Evolutionary conservation across 2,888 invertebrate genomes (phyloP), one percentile per base, ranked within the genome.

Genomic region (Hirudinaria manillensis): DNA sequence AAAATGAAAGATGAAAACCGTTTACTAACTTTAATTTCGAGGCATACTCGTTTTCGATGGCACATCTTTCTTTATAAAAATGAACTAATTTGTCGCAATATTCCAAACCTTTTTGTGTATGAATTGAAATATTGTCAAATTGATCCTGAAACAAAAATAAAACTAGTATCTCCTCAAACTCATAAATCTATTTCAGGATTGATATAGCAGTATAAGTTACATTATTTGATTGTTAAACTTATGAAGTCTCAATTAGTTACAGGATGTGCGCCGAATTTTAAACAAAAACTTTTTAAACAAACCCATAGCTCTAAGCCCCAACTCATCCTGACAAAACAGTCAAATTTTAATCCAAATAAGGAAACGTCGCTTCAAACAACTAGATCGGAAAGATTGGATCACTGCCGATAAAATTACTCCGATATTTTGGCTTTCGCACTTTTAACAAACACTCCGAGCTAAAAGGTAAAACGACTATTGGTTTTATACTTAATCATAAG

Each of bases 81-180:
- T 92, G 92, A 81, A 94, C 93, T 88, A 93, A 95, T 88, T 91
- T 91, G 87, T 99, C 98, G 88, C 97, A 89, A 88, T 96, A 96
- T 83, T 97, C 97, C 82, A 98, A 94, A 84, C 98, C 97, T 88
- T 94, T 94, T 85, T 93, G 92, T 82, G 98, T 97, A 88, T 98
- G 96, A 85, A 90, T 88, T 83, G 94, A 92, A 88, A 99, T 90
- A 89, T 93, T 93, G 86, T 97, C 96, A 88, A 93, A 96, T 88
- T 97, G 96, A 89, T 99, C 98, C 98, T 98, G 91, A 77, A 91
- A 45, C 45, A 45, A 45, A 90, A 76, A 70, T 34, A 74, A 34
- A 68, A 68, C 45, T 32, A 16, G 51, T 13, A 51, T 24, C 29
- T 45, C 3, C 27, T 19, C 21, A 68, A 19, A 21, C 24, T 13